Evolutionary conservation across 2,797 vertebrate genomes (phyloP).

Genomic region (Alosa sapidissima): DNA sequence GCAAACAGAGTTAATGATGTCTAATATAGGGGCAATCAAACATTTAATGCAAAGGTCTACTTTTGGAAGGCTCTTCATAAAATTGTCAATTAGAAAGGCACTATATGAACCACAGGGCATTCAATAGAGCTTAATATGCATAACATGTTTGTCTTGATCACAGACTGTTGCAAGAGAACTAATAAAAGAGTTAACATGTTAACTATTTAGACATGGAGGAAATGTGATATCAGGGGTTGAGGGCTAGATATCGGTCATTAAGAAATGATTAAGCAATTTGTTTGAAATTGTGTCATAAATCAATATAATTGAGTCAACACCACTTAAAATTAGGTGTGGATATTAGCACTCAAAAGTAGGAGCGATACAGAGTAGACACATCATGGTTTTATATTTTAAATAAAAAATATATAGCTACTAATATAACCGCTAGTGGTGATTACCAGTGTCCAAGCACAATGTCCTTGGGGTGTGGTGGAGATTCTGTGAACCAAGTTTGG

Average conservation of each 20-base stretch:
- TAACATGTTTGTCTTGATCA: slow-evolving; percentile 67
- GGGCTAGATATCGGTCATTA: slow-evolving; percentile 65
- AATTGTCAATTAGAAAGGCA: slow-evolving; percentile 99
- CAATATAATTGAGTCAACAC: slow-evolving; percentile 86
- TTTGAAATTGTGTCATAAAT: slow-evolving; percentile 83
- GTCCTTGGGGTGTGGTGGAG: too few species aligned
- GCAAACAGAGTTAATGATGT: slow-evolving; percentile 98
- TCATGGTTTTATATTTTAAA: not conserved
- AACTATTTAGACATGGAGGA: slow-evolving; percentile 70
- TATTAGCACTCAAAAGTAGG: slow-evolving; percentile 68
- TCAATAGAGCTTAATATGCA: slow-evolving; percentile 71
- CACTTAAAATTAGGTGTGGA: slow-evolving; percentile 85
- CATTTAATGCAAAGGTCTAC: slow-evolving; percentile 98
- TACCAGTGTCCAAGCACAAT: too few species aligned
- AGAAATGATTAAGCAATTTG: slow-evolving; percentile 71
- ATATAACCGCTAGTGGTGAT: not conserved
- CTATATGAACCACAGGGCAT: slow-evolving; percentile 87
- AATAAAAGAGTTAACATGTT: slow-evolving; percentile 88
- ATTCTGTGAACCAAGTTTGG: too few species aligned
- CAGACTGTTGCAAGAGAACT: slow-evolving; percentile 78
- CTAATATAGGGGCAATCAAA: slow-evolving; percentile 99
- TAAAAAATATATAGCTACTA: not conserved
- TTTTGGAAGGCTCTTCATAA: slow-evolving; percentile 96
- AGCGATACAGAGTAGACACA: not conserved
- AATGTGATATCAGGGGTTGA: slow-evolving; percentile 69